Conservation (phyloP, 2,888 invertebrate species). For the Piscicola geometra region DNA sequence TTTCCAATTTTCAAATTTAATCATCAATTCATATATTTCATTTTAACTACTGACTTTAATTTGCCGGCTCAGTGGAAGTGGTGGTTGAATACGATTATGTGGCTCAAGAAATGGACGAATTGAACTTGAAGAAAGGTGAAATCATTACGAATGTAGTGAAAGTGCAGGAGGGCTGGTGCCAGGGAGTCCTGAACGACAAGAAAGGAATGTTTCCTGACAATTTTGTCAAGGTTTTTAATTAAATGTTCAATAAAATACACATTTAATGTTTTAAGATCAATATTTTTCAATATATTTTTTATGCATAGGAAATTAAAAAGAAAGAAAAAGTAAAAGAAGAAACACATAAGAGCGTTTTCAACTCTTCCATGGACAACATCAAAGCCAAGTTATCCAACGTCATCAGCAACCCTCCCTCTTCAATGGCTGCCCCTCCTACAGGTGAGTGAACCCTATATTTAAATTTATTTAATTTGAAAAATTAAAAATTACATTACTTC, state of each 20-base stretch:
- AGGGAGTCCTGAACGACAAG: slow-evolving; percentile 75
- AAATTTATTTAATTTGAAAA: too few species aligned
- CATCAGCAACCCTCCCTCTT: slow-evolving; percentile 28
- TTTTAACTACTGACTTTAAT: too few species aligned
- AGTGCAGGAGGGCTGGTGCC: slow-evolving; percentile 82
- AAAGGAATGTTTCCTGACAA: slow-evolving; percentile 89
- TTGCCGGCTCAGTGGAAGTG: slow-evolving; percentile 61
- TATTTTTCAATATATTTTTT: slow-evolving; percentile 31
- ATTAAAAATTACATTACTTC: too few species aligned
- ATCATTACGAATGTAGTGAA: slow-evolving; percentile 73
- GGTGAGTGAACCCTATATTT: too few species aligned
- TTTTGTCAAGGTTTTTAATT: slow-evolving; percentile 65
- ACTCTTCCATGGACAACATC: slow-evolving; percentile 23
- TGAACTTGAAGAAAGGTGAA: slow-evolving; percentile 76
- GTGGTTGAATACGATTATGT: slow-evolving; percentile 72
- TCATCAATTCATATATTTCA: too few species aligned
- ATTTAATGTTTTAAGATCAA: background rate
- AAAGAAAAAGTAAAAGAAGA: slow-evolving; percentile 13
- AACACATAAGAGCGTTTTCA: background rate
- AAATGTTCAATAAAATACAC: background rate
- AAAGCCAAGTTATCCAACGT: slow-evolving; percentile 25
- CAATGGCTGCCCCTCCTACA: background rate
- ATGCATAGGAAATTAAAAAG: slow-evolving; percentile 31
- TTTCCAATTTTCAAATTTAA: too few species aligned
- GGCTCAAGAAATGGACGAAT: slow-evolving; percentile 79